A percentile compares a stretch with the other conserved stretches of the same genome.
These are phyloP conservation scores for Drosophila orosa DNA, from an alignment of 1,140 invertebrate genomes.

Conservation along the genomic window DNA sequence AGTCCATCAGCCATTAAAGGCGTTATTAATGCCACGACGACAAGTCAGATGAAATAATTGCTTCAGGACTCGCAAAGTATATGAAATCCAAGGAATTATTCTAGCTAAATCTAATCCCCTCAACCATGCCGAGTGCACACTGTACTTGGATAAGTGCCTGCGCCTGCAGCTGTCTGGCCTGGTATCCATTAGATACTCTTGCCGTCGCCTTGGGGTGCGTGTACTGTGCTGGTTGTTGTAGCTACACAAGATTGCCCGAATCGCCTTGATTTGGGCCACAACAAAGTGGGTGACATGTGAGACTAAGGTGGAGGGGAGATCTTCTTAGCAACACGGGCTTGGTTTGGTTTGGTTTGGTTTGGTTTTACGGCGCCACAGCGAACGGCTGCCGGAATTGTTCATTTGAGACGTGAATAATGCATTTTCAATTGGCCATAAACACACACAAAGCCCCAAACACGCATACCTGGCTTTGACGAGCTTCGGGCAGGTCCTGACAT, in stretches of 20 bases:
- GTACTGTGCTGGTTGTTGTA: slow-evolving; percentile 9
- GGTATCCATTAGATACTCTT: slow-evolving; percentile 74
- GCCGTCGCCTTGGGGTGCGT: slow-evolving; percentile 27
- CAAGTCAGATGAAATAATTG: background rate
- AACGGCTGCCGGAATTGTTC: slow-evolving; percentile 34
- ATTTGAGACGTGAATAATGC: slow-evolving; percentile 47
- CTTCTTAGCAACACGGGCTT: slow-evolving; percentile 13
- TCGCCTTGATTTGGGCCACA: slow-evolving; percentile 37
- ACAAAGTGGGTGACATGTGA: slow-evolving; percentile 39
- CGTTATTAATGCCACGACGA: background rate
- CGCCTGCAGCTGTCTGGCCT: slow-evolving; percentile 47
- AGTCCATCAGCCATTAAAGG: background rate
- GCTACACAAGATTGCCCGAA: slow-evolving; percentile 31
- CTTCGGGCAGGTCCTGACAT: slow-evolving; percentile 31
- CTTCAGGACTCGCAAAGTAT: background rate
- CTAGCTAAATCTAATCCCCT: background rate
- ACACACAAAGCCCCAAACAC: slow-evolving; percentile 2
- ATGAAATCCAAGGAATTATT: background rate
- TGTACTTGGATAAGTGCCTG: slow-evolving; percentile 26
- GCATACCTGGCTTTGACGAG: slow-evolving; percentile 32
- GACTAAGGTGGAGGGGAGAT: background rate
- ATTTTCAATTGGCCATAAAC: slow-evolving; percentile 49
- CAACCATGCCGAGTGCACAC: background rate
- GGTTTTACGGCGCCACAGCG: slow-evolving; percentile 22
- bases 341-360: too few relatives aligned